Conservation (phyloP, 2,797 vertebrate genomes). For the Sebastes steindachneri region DNA sequence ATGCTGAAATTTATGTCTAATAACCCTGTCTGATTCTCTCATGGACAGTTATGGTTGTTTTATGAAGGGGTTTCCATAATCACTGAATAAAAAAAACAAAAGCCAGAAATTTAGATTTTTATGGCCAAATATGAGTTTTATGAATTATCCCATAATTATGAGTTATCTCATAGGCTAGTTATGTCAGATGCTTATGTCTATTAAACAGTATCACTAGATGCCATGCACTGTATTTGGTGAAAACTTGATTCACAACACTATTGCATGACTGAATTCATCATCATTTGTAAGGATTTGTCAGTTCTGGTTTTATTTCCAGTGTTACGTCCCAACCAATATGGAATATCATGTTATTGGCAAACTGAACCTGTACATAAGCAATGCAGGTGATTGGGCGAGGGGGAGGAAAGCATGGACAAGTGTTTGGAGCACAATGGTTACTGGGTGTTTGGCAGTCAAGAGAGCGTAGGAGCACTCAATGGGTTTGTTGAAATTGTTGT, state of each 20-base stretch:
- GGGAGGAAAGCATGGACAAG: slow-evolving; percentile 61
- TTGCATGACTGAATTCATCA: background rate
- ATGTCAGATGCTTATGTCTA: too few species aligned
- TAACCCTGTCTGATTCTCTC: background rate
- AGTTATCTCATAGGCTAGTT: too few species aligned
- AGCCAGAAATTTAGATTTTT: too few species aligned
- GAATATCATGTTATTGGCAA: slow-evolving; percentile 13
- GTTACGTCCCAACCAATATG: background rate
- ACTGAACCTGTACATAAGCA: slow-evolving; percentile 1
- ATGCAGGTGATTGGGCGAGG: slow-evolving; percentile 62
- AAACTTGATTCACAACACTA: background rate
- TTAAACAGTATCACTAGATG: background rate
- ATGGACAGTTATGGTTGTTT: too few species aligned
- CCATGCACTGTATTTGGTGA: too few species aligned
- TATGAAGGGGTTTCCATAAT: too few species aligned
- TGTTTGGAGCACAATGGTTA: slow-evolving; percentile 61
- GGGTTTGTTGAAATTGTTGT: slow-evolving; percentile 67
- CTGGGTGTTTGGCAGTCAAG: slow-evolving; percentile 69
- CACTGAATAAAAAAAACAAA: too few species aligned
- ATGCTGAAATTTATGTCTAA: background rate
- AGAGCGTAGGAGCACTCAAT: slow-evolving; percentile 71
- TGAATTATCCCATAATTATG: too few species aligned
- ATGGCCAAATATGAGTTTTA: too few species aligned
- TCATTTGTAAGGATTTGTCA: background rate
- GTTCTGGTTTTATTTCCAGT: background rate